Percentiles rank a stretch among this genome's conserved stretches.
Evolutionary conservation across 2,888 invertebrate genomes (phyloP).

Genomic region (Eueremaeus valkanovi): DNA sequence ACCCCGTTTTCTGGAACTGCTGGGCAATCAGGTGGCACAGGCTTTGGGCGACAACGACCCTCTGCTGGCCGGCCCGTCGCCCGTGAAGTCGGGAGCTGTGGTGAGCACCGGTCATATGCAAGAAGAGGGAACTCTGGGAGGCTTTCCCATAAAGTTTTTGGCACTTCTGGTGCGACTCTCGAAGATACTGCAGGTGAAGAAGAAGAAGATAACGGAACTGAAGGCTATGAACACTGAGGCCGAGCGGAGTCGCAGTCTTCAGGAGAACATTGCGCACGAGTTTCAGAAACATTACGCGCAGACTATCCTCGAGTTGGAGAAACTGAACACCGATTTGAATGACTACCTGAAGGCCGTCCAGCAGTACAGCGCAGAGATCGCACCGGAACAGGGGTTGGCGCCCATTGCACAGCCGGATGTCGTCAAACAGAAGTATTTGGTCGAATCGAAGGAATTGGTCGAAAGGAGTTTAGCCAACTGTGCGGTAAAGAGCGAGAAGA

Average conservation of each 20-base stretch:
- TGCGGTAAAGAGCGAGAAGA: conserved; percentile 50
- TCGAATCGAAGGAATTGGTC: conserved; percentile 76
- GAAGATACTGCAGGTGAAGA: conserved; percentile 77
- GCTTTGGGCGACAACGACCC: conserved; percentile 53
- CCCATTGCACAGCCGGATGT: conserved; percentile 85
- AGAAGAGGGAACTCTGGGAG: conserved; percentile 64
- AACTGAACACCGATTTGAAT: conserved; percentile 81
- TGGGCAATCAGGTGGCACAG: conserved; percentile 36
- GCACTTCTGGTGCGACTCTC: conserved; percentile 76
- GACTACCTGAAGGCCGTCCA: conserved; percentile 80
- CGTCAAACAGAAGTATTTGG: conserved; percentile 77
- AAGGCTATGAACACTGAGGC: conserved; percentile 85
- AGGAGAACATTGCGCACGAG: conserved; percentile 72
- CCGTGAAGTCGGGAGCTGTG: conserved; percentile 29
- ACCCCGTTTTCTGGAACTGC: conserved; percentile 50
- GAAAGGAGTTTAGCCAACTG: conserved; percentile 53
- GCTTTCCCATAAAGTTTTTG: conserved; percentile 76
- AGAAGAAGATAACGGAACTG: conserved; percentile 70
- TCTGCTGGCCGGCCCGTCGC: conserved; percentile 52
- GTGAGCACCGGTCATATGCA: conserved; percentile 42
- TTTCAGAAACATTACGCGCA: conserved; percentile 87
- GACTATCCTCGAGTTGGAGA: conserved; percentile 78
- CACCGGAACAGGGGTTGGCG: conserved; percentile 74
- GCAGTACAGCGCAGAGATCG: conserved; percentile 74
- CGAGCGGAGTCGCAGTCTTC: conserved; percentile 64